A percentile compares a stretch with the other conserved stretches of the same genome.
These are phyloP conservation scores for Phortica okadai DNA, from an alignment of 2,888 invertebrate genomes.

Conservation along the genomic window DNA sequence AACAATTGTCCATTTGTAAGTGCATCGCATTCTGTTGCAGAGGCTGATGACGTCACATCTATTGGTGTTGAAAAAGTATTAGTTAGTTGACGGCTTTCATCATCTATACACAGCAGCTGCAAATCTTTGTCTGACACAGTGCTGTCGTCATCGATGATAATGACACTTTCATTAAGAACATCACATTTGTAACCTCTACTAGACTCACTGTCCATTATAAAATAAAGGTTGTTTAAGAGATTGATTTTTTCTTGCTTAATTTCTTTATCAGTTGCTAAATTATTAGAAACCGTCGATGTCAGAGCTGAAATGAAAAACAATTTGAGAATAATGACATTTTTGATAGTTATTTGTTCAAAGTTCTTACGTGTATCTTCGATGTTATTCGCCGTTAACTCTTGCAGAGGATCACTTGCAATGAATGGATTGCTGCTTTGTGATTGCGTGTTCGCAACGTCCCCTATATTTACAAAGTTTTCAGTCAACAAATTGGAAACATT, in stretches of 20 bases:
- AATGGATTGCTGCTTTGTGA: background rate
- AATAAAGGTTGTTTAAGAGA: background rate
- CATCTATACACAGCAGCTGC: background rate
- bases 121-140: background rate
- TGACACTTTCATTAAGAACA: background rate
- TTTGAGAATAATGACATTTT: background rate
- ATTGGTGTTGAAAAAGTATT: background rate
- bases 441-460: slow-evolving; percentile 10
- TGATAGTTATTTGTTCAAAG: background rate
- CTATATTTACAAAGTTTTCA: slow-evolving; percentile 20
- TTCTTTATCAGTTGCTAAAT: background rate
- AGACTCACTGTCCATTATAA: slow-evolving; percentile 72
- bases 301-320: background rate
- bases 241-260: background rate
- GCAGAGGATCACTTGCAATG: background rate
- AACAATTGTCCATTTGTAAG: background rate
- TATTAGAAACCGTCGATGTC: background rate
- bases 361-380: background rate
- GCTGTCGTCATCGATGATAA: background rate
- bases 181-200: background rate
- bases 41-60: background rate
- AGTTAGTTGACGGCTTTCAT: background rate
- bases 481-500: background rate
- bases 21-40: background rate
- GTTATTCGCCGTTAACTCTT: background rate